Percentiles rank a stretch among this genome's conserved stretches.
phyloP scores from a whole-genome alignment of 2,797 vertebrate species.

The Rhinophrynus dorsalis region DNA sequence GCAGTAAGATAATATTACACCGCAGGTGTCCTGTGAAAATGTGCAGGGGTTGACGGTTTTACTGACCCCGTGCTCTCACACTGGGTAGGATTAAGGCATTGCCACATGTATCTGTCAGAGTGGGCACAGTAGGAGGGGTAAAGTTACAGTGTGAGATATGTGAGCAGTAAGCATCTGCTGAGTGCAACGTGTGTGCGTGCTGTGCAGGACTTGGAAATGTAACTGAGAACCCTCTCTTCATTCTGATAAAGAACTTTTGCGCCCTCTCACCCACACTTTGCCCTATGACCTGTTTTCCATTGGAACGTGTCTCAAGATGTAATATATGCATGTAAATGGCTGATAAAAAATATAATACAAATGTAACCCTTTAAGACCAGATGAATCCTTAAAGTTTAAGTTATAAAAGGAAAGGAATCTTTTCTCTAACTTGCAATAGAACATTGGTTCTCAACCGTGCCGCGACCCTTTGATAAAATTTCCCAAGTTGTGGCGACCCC shows the following conservation, averaged over 20 bases:
- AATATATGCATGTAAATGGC: no score
- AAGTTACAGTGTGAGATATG: slow-evolving; percentile 57
- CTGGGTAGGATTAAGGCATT: slow-evolving; percentile 59
- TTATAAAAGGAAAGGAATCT: no score
- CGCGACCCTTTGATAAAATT: no score
- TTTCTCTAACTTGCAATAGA: no score
- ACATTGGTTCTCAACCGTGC: no score
- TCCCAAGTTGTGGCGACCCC: no score
- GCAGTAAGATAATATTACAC: slow-evolving; percentile 72
- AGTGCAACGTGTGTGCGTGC: slow-evolving; percentile 41
- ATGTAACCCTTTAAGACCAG: no score
- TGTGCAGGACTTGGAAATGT: slow-evolving; percentile 24
- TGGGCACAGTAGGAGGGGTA: slow-evolving; percentile 53
- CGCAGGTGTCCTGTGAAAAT: slow-evolving; percentile 79
- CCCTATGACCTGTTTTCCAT: slow-evolving; percentile 18
- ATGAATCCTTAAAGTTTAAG: no score
- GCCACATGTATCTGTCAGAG: slow-evolving; percentile 46
- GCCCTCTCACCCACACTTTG: slow-evolving; percentile 30
- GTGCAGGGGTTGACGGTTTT: slow-evolving; percentile 54
- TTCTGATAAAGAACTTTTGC: slow-evolving; percentile 12
- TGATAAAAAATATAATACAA: no score
- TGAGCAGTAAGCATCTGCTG: slow-evolving; percentile 39
- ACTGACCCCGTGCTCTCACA: slow-evolving; percentile 59
- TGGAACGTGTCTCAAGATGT: slow-evolving; percentile 2
- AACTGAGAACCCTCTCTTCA: slow-evolving; percentile 36